These are phyloP conservation scores for Melitaea cinxia DNA, from an alignment of 1,140 invertebrate species.

Conservation along the genomic window DNA sequence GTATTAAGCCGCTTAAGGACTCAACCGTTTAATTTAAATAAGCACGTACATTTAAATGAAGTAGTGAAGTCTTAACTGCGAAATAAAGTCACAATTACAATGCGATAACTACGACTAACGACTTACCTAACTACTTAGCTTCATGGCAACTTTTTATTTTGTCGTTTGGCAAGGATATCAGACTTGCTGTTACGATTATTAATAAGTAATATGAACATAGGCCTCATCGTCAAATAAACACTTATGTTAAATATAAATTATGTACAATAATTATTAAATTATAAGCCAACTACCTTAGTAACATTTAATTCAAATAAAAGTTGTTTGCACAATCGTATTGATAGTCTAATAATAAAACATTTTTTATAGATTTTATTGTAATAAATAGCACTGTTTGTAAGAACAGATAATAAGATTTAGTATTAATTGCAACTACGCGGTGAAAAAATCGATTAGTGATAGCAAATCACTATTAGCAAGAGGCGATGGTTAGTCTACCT, in stretches of 20 bases:
- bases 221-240: too few relatives aligned
- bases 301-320: too few relatives aligned
- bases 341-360: too few relatives aligned
- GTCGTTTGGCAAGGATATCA: background rate
- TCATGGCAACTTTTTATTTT: slow-evolving; percentile 2
- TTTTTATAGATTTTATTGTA: background rate
- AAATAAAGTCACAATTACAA: background rate
- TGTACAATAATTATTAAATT: too few relatives aligned
- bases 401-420: background rate
- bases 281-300: too few relatives aligned
- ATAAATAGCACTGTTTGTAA: background rate
- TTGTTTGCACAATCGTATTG: too few relatives aligned
- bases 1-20: too few relatives aligned
- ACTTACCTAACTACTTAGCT: slow-evolving; percentile 1
- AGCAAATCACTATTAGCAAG: slow-evolving; percentile 38
- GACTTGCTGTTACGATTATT: background rate
- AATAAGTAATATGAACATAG: background rate
- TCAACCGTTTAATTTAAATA: too few relatives aligned
- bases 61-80: background rate
- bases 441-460: slow-evolving; percentile 35
- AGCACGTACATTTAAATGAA: too few relatives aligned
- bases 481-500: slow-evolving; percentile 52
- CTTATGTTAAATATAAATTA: too few relatives aligned
- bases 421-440: slow-evolving; percentile 18
- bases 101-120: background rate